phyloP scores from a whole-genome alignment of 2,888 invertebrate species.

The Julus scandinavius region DNA sequence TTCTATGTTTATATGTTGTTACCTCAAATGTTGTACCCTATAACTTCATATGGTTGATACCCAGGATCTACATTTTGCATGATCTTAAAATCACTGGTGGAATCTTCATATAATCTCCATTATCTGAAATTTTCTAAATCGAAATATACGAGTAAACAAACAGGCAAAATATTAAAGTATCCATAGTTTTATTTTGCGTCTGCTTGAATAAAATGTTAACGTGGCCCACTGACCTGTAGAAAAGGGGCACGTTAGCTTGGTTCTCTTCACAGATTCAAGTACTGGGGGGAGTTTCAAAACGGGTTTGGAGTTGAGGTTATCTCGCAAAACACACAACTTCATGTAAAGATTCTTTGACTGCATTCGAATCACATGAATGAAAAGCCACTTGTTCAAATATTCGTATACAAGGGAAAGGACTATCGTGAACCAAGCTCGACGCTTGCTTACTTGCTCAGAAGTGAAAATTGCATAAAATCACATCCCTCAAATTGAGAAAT shows the following conservation, averaged over 20 bases:
- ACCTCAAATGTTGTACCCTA: too few species aligned
- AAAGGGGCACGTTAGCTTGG: slow-evolving; percentile 22
- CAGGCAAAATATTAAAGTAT: background rate
- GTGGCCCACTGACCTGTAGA: background rate
- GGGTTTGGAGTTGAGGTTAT: background rate
- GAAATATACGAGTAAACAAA: background rate
- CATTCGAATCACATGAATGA: background rate
- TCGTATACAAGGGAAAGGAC: slow-evolving; percentile 14
- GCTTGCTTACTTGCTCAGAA: background rate
- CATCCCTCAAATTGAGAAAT: background rate
- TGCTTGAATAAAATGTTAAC: slow-evolving; percentile 21
- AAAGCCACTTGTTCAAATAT: slow-evolving; percentile 21
- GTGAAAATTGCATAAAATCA: slow-evolving; percentile 27
- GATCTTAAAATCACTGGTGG: too few species aligned
- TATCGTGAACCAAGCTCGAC: background rate
- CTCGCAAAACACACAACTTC: background rate
- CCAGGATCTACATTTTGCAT: too few species aligned
- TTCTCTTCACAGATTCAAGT: background rate
- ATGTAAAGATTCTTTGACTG: background rate
- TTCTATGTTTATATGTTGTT: too few species aligned
- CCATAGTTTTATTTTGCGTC: background rate
- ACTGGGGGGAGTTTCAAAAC: background rate
- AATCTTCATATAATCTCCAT: too few species aligned
- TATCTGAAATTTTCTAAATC: background rate
- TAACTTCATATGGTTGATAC: too few species aligned